Percentiles rank a stretch among this genome's conserved stretches.
These are phyloP conservation scores for Pteria penguin DNA, from an alignment of 2,888 invertebrate species.

Conservation along the genomic window DNA sequence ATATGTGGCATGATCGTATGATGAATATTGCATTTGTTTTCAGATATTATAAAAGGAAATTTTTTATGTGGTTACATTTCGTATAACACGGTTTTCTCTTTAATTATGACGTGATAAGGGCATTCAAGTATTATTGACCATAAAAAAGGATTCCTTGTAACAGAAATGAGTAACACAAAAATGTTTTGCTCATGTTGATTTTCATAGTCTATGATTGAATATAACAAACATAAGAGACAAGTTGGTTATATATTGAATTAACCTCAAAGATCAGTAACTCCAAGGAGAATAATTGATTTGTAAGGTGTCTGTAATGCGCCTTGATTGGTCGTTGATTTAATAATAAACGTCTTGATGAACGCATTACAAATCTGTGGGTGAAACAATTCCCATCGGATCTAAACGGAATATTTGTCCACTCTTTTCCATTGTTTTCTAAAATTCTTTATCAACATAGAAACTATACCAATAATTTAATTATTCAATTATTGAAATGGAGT, in stretches of 20 bases:
- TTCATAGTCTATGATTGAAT: neutral
- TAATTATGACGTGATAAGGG: too few species aligned
- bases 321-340: slow-evolving; percentile 45
- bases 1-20: too few species aligned
- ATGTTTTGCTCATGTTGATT: too few species aligned
- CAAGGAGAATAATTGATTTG: slow-evolving; percentile 35
- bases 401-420: slow-evolving; percentile 35
- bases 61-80: too few species aligned
- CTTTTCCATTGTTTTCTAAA: slow-evolving; percentile 56
- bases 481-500: slow-evolving; percentile 68
- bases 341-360: slow-evolving; percentile 37
- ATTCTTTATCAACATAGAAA: slow-evolving; percentile 70
- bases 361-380: slow-evolving; percentile 27
- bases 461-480: slow-evolving; percentile 66
- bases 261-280: slow-evolving; percentile 31
- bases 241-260: neutral
- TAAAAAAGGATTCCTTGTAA: too few species aligned
- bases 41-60: too few species aligned
- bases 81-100: too few species aligned
- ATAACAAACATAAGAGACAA: neutral
- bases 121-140: too few species aligned
- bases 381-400: slow-evolving; percentile 39
- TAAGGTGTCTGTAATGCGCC: slow-evolving; percentile 36
- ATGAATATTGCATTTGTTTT: too few species aligned
- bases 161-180: too few species aligned